A percentile compares a stretch with the other conserved stretches of the same genome.
These are phyloP conservation scores for Cantharis nigra DNA, from an alignment of 2,888 invertebrate species.

Conservation along the genomic window DNA sequence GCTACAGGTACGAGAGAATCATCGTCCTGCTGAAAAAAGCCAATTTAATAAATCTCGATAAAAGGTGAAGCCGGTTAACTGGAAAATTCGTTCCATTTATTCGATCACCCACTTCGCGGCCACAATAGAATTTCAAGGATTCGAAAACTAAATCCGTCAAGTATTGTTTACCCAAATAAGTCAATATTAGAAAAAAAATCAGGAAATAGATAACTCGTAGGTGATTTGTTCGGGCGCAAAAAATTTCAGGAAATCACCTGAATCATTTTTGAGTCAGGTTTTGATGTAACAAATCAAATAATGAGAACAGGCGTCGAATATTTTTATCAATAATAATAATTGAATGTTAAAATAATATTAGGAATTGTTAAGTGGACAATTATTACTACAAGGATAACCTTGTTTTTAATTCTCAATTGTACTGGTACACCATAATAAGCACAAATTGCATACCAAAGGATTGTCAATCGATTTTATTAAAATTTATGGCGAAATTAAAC, in stretches of 20 bases:
- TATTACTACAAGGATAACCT: background rate
- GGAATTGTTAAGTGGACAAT: background rate
- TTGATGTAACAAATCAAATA: background rate
- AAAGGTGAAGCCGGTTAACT: background rate
- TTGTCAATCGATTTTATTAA: constrained; percentile 1
- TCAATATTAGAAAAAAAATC: background rate
- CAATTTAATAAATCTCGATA: background rate
- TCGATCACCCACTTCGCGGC: background rate
- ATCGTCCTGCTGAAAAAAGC: background rate
- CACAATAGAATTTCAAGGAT: background rate
- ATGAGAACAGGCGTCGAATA: background rate
- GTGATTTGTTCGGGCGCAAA: background rate
- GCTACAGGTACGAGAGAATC: background rate
- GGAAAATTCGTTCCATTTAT: background rate
- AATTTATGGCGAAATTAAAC: constrained; percentile 1
- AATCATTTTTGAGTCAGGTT: background rate
- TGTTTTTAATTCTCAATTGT: constrained; percentile 1
- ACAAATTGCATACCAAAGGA: background rate
- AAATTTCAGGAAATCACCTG: background rate
- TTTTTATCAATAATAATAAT: background rate
- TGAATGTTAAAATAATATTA: background rate
- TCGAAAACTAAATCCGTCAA: background rate
- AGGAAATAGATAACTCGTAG: background rate
- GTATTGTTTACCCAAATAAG: background rate
- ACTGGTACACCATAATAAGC: background rate